Percentiles rank a stretch among this genome's conserved stretches.
Evolutionary conservation across 2,113 vertebrate genomes (phyloP).

Genomic region (Microtus pennsylvanicus): DNA sequence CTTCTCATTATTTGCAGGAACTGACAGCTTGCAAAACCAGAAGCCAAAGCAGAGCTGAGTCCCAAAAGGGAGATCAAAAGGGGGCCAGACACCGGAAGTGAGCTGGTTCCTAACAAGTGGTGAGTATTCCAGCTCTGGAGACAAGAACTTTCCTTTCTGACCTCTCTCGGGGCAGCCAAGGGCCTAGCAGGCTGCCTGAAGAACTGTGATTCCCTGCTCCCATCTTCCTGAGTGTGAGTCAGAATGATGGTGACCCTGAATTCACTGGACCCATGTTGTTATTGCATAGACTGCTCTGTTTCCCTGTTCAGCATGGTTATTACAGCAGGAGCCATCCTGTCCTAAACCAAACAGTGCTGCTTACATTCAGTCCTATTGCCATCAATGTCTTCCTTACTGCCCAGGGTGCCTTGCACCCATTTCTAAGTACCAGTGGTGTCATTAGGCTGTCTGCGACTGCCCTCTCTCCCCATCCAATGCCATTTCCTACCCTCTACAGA

Average conservation of each 20-base stretch:
- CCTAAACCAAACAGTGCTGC: neutral
- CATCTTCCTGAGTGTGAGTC: neutral
- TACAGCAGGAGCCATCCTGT: rapidly evolving
- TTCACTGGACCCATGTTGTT: neutral
- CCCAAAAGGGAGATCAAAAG: neutral
- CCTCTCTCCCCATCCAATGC: neutral
- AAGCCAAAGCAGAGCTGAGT: slow-evolving; percentile 29
- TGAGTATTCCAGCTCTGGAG: neutral
- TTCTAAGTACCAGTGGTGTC: neutral
- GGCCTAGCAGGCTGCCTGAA: neutral
- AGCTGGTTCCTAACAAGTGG: neutral
- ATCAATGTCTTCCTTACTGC: neutral
- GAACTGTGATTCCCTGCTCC: neutral
- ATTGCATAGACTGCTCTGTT: neutral
- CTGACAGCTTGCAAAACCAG: slow-evolving; percentile 25
- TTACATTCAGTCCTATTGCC: neutral
- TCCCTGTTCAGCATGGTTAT: neutral
- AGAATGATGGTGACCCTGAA: neutral
- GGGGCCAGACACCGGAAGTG: neutral
- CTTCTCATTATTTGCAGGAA: slow-evolving; percentile 48
- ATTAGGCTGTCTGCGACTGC: neutral
- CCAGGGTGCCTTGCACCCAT: neutral
- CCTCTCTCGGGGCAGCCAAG: neutral
- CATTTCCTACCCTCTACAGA: neutral
- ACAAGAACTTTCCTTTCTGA: neutral